Percentiles rank a stretch among this genome's conserved stretches.
phyloP scores from a whole-genome alignment of 2,797 vertebrate genomes.

The Anniella stebbinsi region DNA sequence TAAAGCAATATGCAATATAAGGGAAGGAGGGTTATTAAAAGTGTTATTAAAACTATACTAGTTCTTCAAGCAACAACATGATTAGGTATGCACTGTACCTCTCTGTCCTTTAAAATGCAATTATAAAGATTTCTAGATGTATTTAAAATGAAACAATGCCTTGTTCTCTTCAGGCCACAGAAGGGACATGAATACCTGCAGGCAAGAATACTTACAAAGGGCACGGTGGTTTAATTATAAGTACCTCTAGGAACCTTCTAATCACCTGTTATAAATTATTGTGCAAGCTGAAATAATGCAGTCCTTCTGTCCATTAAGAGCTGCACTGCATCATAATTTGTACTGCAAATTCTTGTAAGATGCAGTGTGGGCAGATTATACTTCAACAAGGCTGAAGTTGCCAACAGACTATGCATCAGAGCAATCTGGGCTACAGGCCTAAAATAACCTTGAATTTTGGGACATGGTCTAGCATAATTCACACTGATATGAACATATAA shows the following conservation, averaged over 20 bases:
- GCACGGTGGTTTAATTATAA: conserved; percentile 29
- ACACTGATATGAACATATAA: background rate
- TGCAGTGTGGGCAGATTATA: background rate
- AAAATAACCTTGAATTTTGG: background rate
- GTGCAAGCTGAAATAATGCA: conserved; percentile 29
- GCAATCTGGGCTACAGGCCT: background rate
- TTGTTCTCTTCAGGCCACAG: conserved; percentile 16
- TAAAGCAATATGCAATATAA: background rate
- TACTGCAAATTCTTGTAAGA: background rate
- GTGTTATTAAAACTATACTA: background rate
- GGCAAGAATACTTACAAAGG: conserved; percentile 23
- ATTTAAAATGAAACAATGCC: conserved; percentile 19
- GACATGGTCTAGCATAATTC: background rate
- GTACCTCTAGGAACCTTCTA: conserved; percentile 1
- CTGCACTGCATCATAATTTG: conserved; percentile 9
- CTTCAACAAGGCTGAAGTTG: background rate
- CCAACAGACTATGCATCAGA: background rate
- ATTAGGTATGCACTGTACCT: background rate
- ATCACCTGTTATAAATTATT: conserved; percentile 27
- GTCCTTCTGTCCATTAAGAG: background rate
- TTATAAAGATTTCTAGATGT: conserved; percentile 31
- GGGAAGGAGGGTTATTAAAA: conserved; percentile 1
- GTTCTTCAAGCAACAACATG: conserved; percentile 18
- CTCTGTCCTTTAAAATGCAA: conserved; percentile 10
- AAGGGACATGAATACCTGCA: conserved; percentile 15